Evolutionary conservation across 2,113 vertebrate genomes (phyloP).

Genomic region (Recurvirostra avosetta): DNA sequence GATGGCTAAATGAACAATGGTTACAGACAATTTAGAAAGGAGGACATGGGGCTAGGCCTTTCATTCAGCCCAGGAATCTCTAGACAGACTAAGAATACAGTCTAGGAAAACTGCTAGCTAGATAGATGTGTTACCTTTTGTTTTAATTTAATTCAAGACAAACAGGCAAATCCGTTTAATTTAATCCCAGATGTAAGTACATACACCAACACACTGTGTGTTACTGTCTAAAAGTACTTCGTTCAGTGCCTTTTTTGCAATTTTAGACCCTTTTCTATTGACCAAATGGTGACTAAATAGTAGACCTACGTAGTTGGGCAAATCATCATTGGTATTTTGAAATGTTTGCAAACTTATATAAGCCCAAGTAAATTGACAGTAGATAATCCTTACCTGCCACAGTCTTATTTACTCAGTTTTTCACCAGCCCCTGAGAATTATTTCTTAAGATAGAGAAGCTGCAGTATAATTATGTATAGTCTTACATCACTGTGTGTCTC

Average conservation of each 20-base stretch:
- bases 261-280: not conserved
- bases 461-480: not conserved
- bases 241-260: fast-evolving
- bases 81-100: not conserved
- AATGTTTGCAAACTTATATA: not conserved
- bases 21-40: not conserved
- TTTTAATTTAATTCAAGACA: not conserved
- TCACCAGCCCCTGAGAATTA: not conserved
- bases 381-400: not conserved
- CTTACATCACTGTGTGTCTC: not conserved
- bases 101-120: not conserved
- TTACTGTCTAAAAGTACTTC: not conserved
- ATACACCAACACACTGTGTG: not conserved
- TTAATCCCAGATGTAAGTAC: not conserved
- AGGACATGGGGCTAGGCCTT: not conserved
- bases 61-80: not conserved
- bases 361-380: not conserved
- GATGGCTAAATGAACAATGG: not conserved
- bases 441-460: not conserved
- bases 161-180: not conserved
- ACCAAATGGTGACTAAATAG: not conserved
- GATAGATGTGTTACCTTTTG: not conserved
- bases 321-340: not conserved
- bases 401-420: constrained; percentile 23
- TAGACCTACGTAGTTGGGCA: not conserved